Conservation (phyloP, 1,140 invertebrate genomes). For the Papilio aristodemus region DNA sequence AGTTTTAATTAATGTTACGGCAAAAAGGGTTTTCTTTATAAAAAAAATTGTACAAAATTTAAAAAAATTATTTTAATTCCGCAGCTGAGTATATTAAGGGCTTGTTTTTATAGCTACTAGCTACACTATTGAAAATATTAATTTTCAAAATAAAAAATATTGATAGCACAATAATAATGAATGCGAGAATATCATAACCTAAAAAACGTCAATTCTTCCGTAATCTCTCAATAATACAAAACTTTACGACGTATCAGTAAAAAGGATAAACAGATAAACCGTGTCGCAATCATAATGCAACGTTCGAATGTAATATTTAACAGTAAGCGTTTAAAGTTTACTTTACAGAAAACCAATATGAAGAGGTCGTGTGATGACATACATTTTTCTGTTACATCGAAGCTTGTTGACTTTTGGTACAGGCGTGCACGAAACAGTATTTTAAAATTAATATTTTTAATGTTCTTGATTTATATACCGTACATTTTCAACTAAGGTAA, state of each 20-base stretch:
- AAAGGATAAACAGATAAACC: slow-evolving; percentile 29
- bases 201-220: slow-evolving; percentile 21
- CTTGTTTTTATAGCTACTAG: too few species aligned
- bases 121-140: too few species aligned
- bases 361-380: slow-evolving; percentile 28
- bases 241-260: slow-evolving; percentile 28
- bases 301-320: slow-evolving; percentile 24
- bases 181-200: neutral
- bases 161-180: neutral
- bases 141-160: too few species aligned
- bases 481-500: neutral
- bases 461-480: neutral
- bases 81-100: too few species aligned
- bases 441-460: neutral
- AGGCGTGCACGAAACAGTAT: neutral
- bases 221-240: slow-evolving; percentile 16
- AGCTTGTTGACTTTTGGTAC: slow-evolving; percentile 32
- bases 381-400: slow-evolving; percentile 33
- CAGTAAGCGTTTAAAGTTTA: slow-evolving; percentile 30
- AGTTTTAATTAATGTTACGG: too few species aligned
- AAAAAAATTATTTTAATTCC: too few species aligned
- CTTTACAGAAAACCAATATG: slow-evolving; percentile 32
- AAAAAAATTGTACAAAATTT: too few species aligned
- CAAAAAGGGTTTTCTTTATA: too few species aligned
- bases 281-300: neutral